Base-by-base conservation (phyloP, 2,888 invertebrate species). In the Melanargia galathea region DNA sequence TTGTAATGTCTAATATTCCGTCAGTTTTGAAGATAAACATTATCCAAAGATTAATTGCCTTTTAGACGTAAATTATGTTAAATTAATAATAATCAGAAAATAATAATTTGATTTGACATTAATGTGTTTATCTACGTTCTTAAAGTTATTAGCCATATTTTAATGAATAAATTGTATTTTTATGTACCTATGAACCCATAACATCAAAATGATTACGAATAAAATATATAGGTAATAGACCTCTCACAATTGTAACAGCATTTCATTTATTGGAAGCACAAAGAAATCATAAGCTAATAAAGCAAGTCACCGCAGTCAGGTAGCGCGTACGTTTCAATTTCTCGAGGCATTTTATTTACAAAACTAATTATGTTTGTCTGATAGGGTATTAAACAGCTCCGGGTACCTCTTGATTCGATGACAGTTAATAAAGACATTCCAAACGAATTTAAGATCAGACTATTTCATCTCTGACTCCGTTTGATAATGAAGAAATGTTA, bases 291-390 rank as follows among this genome's bases (percentile, higher is more conserved):
- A 79, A 79, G 77, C 71, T 78, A 81, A 85, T 85, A 80, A 80
- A 80, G 87, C 90, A 87, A 90, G 89, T 90, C 91, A 89, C 84
- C 79, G 69, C 81, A 79, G 79, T 81, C 86, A 88, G 86, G 90
- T 89, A 90, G 87, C 87, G 74, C 78, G 75, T 82, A 87, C 89
- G 90, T 89, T 91, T 91, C 90, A 91, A 90, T 91, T 89, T 88
- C 87, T 80, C 74, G 81, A 85, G 86, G 88, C 85, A 90, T 90
- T 90, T 90, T 90, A 91, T 91, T 89, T 90, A 91, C 87, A 90
- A 91, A 91, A 91, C 87, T 91, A 91, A 91, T 91, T 90, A 91
- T 87, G 86, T 90, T 86, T 90, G 87, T 87, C 86, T 88, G 90
- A 90, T 90, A 80, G 86, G 75, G 81, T 89, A 86, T 86, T 87